Conservation (phyloP, 2,888 invertebrate genomes). For the Pseudococcus longispinus region DNA sequence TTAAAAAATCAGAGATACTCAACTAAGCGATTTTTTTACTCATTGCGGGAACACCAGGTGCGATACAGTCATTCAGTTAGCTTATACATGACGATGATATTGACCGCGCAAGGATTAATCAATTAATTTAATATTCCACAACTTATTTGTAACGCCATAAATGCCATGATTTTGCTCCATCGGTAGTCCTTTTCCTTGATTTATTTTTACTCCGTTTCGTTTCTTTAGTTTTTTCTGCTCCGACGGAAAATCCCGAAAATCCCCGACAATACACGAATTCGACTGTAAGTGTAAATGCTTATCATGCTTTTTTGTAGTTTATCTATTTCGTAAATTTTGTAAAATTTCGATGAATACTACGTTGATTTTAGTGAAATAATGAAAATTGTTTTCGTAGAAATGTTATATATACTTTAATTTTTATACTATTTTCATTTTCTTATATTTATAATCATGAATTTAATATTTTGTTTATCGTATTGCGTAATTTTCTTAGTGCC, state of each 20-base stretch:
- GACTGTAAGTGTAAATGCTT: neutral
- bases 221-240: neutral
- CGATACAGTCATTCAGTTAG: neutral
- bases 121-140: neutral
- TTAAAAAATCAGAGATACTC: neutral
- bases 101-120: neutral
- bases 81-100: neutral
- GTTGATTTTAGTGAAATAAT: neutral
- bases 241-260: neutral
- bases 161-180: neutral
- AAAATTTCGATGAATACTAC: neutral
- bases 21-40: neutral
- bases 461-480: constrained; percentile 12
- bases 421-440: neutral
- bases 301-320: constrained; percentile 13
- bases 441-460: constrained; percentile 21
- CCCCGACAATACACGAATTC: neutral
- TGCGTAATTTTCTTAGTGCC: constrained; percentile 23
- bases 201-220: neutral
- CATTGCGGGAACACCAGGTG: neutral
- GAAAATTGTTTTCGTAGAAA: neutral
- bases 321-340: neutral
- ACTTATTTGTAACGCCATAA: neutral
- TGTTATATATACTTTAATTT: neutral
- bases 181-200: neutral